Conservation (phyloP, 2,113 vertebrate genomes). For the Etheostoma spectabile region DNA sequence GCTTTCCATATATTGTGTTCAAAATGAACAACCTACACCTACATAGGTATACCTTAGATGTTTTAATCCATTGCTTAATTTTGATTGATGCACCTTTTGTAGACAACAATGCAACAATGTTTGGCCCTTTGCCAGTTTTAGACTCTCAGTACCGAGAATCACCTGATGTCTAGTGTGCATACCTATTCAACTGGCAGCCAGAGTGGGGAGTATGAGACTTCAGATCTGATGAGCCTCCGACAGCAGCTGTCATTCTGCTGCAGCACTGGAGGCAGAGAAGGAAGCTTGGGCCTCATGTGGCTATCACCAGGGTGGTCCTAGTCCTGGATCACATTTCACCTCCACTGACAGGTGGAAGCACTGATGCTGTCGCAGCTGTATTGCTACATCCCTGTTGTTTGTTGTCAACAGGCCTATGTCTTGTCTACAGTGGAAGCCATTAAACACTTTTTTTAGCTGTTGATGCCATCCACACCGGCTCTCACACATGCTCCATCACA, state of each 20-base stretch:
- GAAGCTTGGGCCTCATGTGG: slow-evolving; percentile 12
- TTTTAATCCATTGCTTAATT: background rate
- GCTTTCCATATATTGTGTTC: background rate
- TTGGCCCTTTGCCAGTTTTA: background rate
- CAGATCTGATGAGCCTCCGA: slow-evolving; percentile 14
- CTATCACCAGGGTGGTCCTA: slow-evolving; percentile 35
- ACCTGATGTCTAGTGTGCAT: background rate
- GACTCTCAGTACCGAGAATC: background rate
- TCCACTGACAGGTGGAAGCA: slow-evolving; percentile 27
- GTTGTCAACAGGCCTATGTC: background rate
- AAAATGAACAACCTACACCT: background rate
- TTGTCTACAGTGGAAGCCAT: background rate
- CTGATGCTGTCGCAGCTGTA: background rate
- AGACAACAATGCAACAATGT: too few relatives aligned
- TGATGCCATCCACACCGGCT: background rate
- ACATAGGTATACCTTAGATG: too few relatives aligned
- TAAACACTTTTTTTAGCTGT: background rate
- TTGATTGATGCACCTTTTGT: background rate
- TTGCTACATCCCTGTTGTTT: background rate
- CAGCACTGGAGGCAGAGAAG: background rate
- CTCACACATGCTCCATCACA: too few relatives aligned
- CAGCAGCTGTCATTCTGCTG: slow-evolving; percentile 4
- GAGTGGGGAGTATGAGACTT: background rate
- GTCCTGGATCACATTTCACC: slow-evolving; percentile 31
- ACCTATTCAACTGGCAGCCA: background rate